These are phyloP conservation scores for Macrostomum lignano DNA, from an alignment of 1,140 invertebrate genomes.

Conservation along the genomic window DNA sequence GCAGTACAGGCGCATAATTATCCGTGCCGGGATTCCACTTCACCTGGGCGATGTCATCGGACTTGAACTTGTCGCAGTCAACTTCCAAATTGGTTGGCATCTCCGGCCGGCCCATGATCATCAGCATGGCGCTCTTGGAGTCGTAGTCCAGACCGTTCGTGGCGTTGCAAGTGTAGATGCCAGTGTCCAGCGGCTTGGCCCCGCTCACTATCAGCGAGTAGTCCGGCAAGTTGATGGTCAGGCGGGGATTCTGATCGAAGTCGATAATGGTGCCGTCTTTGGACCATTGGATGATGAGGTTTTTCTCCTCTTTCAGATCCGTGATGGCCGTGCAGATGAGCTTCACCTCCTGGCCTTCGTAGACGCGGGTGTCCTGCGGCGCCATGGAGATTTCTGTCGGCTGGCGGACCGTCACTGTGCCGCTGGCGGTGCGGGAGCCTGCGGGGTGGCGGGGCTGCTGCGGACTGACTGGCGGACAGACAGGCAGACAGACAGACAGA, in stretches of 20 bases:
- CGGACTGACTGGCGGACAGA: no score
- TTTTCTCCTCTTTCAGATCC: slow-evolving; percentile 10
- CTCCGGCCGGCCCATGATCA: slow-evolving; percentile 43
- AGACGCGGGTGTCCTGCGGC: slow-evolving; percentile 16
- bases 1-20: slow-evolving; percentile 66
- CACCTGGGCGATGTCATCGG: slow-evolving; percentile 40
- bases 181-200: slow-evolving; percentile 69
- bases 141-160: slow-evolving; percentile 55
- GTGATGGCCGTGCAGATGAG: slow-evolving; percentile 11
- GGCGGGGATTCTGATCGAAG: slow-evolving; percentile 44
- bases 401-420: slow-evolving; percentile 18
- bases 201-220: slow-evolving; percentile 72
- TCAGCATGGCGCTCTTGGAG: slow-evolving; percentile 50
- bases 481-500: no score
- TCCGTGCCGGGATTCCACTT: slow-evolving; percentile 61
- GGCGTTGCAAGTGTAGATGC: slow-evolving; percentile 77
- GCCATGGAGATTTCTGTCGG: slow-evolving; percentile 14
- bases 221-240: slow-evolving; percentile 34
- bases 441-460: no score
- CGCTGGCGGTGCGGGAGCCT: slow-evolving; percentile 42
- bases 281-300: slow-evolving; percentile 53
- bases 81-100: neutral
- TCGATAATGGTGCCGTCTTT: slow-evolving; percentile 54
- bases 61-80: slow-evolving; percentile 20
- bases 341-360: slow-evolving; percentile 9